Evolutionary conservation across 2,797 vertebrate species (phyloP), one percentile per base, ranked within the genome.

Genomic region (Fistularia commersonii): DNA sequence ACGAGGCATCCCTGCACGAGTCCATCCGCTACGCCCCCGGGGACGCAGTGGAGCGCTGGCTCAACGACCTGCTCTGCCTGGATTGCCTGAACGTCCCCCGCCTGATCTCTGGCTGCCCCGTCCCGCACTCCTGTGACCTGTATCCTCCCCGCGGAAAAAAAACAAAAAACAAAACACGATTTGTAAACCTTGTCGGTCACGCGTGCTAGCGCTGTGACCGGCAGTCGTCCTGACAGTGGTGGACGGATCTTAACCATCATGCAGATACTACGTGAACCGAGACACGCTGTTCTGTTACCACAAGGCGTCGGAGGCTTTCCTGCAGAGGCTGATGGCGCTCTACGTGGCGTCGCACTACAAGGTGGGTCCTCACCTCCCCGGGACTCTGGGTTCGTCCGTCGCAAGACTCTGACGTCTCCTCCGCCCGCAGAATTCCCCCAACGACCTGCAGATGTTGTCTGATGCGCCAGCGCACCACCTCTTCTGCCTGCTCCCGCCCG

Each of bases 281-380:
- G 97, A 99, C 78, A 99, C 97, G 0, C 89, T 99, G 6, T 99
- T 99, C 64, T 99, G 97, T 79, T 99, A 98, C 76, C 96, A 99
- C 80, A 97, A 91, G 81, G 97, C 97, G 0, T 99, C 97, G 0
- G 97, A 99, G 69, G 83, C 94, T 14, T 99, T 99, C 61, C 91
- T 99, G 37, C 97, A 99, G 70, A 89, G 95, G 34, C 76, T 99
- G 11, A 95, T 99, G 96, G 93, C 95, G 12, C 94, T 99, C 0
- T 99, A 96, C 0, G 97, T 99, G 59, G 94, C 97, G 3, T 99
- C 97, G 1, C 97, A 99, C 75, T 99, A 99, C 79, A 99, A 99
- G 93, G 97, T 98, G 70, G 81, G 45, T 9, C 3, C 6, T 32
- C 5, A 5, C 13, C 31, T 12, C 8, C 1, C 15, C 40, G 23